Evolutionary conservation across 92 coral and sea anemone species (phyloP).

Genomic region (Ricordea florida): DNA sequence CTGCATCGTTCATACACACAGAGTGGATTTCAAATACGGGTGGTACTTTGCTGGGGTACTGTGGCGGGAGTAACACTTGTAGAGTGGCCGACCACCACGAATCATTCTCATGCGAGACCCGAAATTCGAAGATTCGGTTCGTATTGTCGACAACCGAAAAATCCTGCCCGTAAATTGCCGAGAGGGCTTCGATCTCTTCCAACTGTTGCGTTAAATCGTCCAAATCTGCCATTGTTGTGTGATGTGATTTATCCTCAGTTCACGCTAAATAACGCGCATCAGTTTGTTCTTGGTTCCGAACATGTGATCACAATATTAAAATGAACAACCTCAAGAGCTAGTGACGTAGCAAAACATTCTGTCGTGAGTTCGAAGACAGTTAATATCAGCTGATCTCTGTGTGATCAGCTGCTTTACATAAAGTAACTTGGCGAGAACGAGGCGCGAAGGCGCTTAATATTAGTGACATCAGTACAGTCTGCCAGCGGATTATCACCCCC

Average conservation of each 20-base stretch:
- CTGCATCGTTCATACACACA: conserved; percentile 72
- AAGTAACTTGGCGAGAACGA: too few relatives aligned
- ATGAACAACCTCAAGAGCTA: too few relatives aligned
- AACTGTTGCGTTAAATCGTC: conserved; percentile 61
- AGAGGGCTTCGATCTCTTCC: conserved; percentile 89
- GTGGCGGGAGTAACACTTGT: conserved; percentile 75
- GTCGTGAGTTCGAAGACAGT: too few relatives aligned
- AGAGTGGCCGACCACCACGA: conserved; percentile 76
- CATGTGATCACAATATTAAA: too few relatives aligned
- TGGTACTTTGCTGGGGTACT: conserved; percentile 71
- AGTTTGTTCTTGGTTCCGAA: background rate
- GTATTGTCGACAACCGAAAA: conserved; percentile 74
- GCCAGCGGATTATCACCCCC: conserved; percentile 20
- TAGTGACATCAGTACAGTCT: background rate
- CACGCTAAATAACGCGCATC: too few relatives aligned
- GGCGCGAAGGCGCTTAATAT: background rate
- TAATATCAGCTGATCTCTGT: too few relatives aligned
- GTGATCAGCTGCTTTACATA: too few relatives aligned
- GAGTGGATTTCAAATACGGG: conserved; percentile 90
- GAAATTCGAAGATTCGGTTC: conserved; percentile 75
- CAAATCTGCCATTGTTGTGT: too few relatives aligned
- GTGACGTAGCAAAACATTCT: too few relatives aligned
- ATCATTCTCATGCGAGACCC: conserved; percentile 60
- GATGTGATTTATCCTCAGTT: background rate
- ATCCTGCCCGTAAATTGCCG: conserved; percentile 92